These are phyloP conservation scores for Balearica regulorum DNA, from an alignment of 2,797 vertebrate genomes.

Conservation along the genomic window DNA sequence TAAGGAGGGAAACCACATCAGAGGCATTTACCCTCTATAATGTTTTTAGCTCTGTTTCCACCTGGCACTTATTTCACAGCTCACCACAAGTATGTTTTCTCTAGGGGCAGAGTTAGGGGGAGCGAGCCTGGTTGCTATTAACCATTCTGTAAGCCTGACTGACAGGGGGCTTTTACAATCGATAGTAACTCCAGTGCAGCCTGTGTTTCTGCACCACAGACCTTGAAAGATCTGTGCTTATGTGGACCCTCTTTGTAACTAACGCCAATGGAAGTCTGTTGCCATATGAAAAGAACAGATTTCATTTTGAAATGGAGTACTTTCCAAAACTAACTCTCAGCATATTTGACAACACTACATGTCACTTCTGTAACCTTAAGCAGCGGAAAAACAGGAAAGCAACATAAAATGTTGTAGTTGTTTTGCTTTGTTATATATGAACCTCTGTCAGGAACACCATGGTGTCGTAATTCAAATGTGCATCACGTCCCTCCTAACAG, in stretches of 20 bases:
- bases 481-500: background rate
- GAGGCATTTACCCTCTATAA: background rate
- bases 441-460: background rate
- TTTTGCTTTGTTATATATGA: background rate
- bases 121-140: background rate
- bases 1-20: background rate
- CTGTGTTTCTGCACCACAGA: background rate
- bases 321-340: background rate
- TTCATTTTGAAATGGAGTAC: background rate
- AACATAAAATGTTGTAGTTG: background rate
- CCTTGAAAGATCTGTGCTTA: background rate
- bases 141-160: background rate
- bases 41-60: background rate
- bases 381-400: background rate
- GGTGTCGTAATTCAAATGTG: background rate
- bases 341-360: rapidly evolving
- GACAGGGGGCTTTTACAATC: background rate
- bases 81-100: background rate
- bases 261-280: background rate
- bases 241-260: background rate
- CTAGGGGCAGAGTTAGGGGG: background rate
- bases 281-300: background rate
- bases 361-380: background rate
- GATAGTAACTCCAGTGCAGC: background rate
- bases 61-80: background rate